Percentiles rank a stretch among this genome's conserved stretches.
Evolutionary conservation across 2,797 vertebrate species (phyloP).

Genomic region (Onychomys leucogaster): DNA sequence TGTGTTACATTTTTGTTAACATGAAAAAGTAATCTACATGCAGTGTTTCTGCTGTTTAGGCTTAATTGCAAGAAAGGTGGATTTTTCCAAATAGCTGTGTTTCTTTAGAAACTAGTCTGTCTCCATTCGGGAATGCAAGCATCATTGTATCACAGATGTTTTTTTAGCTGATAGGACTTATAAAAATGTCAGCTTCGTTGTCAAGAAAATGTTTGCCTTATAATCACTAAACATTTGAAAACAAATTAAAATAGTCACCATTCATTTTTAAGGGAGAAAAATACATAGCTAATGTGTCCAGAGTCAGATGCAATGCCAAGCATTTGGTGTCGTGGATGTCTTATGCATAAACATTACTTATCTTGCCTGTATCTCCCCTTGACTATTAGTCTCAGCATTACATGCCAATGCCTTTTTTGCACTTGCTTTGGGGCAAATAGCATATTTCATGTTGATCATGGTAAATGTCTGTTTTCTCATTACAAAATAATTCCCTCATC

Average conservation of each 20-base stretch:
- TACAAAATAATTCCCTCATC: conserved; percentile 54
- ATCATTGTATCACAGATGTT: neutral
- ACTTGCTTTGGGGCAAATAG: conserved; percentile 35
- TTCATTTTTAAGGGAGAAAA: neutral
- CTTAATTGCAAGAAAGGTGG: neutral
- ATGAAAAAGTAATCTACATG: neutral
- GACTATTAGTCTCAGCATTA: conserved; percentile 15
- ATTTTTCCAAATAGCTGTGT: conserved; percentile 25
- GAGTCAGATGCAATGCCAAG: neutral
- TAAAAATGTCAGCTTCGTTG: neutral
- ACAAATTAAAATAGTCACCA: neutral
- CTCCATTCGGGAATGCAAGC: neutral
- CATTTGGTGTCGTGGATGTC: rapidly evolving
- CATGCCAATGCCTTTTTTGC: neutral
- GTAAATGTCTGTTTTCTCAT: conserved; percentile 36
- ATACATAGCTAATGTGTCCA: neutral
- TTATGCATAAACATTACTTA: neutral
- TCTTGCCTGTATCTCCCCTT: neutral
- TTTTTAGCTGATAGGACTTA: neutral
- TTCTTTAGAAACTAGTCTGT: conserved; percentile 25
- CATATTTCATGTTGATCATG: neutral
- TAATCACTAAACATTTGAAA: neutral
- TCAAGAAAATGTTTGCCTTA: conserved; percentile 1
- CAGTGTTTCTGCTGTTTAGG: neutral
- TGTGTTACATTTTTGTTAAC: neutral